A percentile compares a stretch with the other conserved stretches of the same genome.
Evolutionary conservation across 2,888 invertebrate genomes (phyloP).

Genomic region (Torymus aiolomorphi): DNA sequence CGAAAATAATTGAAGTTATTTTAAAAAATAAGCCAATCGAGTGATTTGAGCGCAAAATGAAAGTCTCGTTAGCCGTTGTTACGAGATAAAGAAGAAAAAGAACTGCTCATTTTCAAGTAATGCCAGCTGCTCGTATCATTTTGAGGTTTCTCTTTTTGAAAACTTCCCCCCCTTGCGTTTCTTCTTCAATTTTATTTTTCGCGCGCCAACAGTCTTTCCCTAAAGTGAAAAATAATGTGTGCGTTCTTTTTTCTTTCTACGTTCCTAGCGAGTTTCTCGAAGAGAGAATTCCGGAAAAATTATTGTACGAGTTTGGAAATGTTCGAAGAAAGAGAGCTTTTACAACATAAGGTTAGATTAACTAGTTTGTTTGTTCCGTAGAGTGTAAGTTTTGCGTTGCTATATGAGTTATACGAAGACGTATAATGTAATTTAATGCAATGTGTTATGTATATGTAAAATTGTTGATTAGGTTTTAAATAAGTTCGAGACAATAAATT

Average conservation of each 20-base stretch:
- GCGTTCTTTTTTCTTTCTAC: conserved; percentile 21
- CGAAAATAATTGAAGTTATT: no score
- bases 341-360: no score
- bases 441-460: conserved; percentile 6
- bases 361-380: neutral
- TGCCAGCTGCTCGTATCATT: neutral
- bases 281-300: conserved; percentile 18
- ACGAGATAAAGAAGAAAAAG: neutral
- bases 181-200: conserved; percentile 20
- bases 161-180: conserved; percentile 4
- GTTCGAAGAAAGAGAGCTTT: no score
- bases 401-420: neutral
- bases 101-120: conserved; percentile 23
- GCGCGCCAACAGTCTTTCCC: conserved; percentile 10
- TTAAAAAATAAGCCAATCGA: no score
- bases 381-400: conserved; percentile 4
- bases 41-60: no score
- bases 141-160: neutral
- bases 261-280: conserved; percentile 21
- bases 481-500: no score
- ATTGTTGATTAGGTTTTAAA: conserved; percentile 16
- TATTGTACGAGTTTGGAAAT: conserved; percentile 17
- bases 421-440: neutral
- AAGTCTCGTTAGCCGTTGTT: neutral
- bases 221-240: conserved; percentile 38